Percentiles rank a stretch among this genome's conserved stretches.
phyloP scores from a whole-genome alignment of 2,888 invertebrate species.

The Rhamphomyia laevipes region DNA sequence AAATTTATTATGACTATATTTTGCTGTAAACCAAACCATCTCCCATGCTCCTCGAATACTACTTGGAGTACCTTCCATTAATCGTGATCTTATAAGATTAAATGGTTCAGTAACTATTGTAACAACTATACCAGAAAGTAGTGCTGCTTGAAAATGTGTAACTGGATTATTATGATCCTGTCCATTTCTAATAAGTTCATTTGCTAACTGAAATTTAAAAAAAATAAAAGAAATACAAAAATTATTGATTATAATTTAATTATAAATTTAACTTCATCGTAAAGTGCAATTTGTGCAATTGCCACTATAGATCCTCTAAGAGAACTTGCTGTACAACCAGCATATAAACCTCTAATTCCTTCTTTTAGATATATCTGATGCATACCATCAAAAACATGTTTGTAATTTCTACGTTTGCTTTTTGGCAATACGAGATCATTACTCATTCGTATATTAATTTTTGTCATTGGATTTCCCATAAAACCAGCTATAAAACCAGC shows the following conservation, averaged over 20 bases:
- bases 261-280: slow-evolving; percentile 65
- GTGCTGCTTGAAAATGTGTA: slow-evolving; percentile 83
- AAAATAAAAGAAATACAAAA: background rate
- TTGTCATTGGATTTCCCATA: slow-evolving; percentile 91
- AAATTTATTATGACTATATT: slow-evolving; percentile 83
- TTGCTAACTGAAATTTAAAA: slow-evolving; percentile 46
- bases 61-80: slow-evolving; percentile 81
- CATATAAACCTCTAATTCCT: slow-evolving; percentile 68
- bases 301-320: slow-evolving; percentile 89
- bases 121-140: slow-evolving; percentile 55
- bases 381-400: slow-evolving; percentile 88
- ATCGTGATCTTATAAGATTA: slow-evolving; percentile 93
- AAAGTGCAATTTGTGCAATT: slow-evolving; percentile 93
- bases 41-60: slow-evolving; percentile 66
- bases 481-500: slow-evolving; percentile 83
- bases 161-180: slow-evolving; percentile 66
- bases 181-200: slow-evolving; percentile 47
- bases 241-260: too few relatives aligned
- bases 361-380: slow-evolving; percentile 69
- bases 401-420: slow-evolving; percentile 85
- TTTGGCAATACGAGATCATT: slow-evolving; percentile 88
- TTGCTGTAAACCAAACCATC: slow-evolving; percentile 70
- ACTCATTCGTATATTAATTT: slow-evolving; percentile 98
- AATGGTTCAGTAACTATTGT: slow-evolving; percentile 80
- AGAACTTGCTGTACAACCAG: slow-evolving; percentile 85